A percentile compares a stretch with the other conserved stretches of the same genome.
phyloP scores from a whole-genome alignment of 1,140 invertebrate species.

The Bombus picipes region DNA sequence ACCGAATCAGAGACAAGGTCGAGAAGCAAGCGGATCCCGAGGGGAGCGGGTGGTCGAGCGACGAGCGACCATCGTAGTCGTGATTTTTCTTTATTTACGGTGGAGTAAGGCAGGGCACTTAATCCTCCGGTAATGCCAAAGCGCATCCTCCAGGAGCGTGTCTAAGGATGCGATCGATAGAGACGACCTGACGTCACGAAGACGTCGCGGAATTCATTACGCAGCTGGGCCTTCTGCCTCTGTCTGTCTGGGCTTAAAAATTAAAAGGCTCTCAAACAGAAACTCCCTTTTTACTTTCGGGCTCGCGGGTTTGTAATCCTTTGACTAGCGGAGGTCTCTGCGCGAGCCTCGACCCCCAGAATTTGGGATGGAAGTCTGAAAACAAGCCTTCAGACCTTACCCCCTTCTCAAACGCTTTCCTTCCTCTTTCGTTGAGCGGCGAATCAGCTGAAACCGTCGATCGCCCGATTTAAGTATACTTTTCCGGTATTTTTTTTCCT shows the following conservation, averaged over 20 bases:
- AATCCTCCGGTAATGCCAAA: slow-evolving; percentile 72
- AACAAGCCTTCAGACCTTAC: slow-evolving; percentile 51
- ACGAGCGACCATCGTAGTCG: slow-evolving; percentile 1
- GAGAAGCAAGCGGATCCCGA: background rate
- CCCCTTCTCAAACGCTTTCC: slow-evolving; percentile 28
- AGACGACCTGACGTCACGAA: slow-evolving; percentile 69
- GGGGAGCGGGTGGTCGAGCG: background rate
- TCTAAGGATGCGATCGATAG: slow-evolving; percentile 73
- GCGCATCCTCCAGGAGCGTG: slow-evolving; percentile 68
- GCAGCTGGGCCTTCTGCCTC: slow-evolving; percentile 36
- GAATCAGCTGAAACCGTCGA: slow-evolving; percentile 33
- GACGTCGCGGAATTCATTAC: slow-evolving; percentile 77
- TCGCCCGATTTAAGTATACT: slow-evolving; percentile 49
- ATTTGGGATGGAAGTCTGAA: slow-evolving; percentile 47
- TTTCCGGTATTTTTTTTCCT: background rate
- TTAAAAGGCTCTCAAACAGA: slow-evolving; percentile 79
- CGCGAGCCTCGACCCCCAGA: slow-evolving; percentile 16
- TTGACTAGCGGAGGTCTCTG: slow-evolving; percentile 23
- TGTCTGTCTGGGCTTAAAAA: slow-evolving; percentile 75
- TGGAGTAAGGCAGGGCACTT: slow-evolving; percentile 57
- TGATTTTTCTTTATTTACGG: slow-evolving; percentile 61
- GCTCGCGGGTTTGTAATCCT: slow-evolving; percentile 64
- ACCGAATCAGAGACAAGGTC: too few relatives aligned
- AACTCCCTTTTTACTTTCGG: slow-evolving; percentile 66
- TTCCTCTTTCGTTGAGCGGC: background rate